Base-by-base conservation (phyloP, 2,797 vertebrate genomes). In the Bufotes viridis region DNA sequence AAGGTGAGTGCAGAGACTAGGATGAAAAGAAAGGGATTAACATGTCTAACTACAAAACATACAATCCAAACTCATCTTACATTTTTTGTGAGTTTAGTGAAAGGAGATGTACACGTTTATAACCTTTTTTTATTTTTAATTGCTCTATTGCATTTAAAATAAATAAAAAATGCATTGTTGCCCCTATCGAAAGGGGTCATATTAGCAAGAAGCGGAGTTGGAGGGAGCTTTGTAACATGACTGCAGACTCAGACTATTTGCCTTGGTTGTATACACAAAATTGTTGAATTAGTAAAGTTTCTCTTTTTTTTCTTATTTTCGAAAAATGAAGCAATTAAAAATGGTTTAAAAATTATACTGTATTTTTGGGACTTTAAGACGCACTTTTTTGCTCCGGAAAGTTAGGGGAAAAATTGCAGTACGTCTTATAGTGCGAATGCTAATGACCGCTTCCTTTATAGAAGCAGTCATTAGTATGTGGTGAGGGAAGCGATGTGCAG, bases 1-100 rank as follows among this genome's bases (percentile, higher is more conserved):
- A 92, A 92, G 95, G 97, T 97, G 29, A 86, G 49, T 81, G 51
- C 5, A 8, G 12, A 17, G n/a, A 57, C n/a, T 26, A 12, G 20
- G 42, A 49, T 20, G 15, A 18, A 72, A 72, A 8, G 5, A 72
- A 42, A 5, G 6, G 69, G 65, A 15, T 42, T 9, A 24, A 29
- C 3, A 69, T 29, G 65, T 26, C 58, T 17, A 15, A 60, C 13
- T 60, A 60, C 20, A 63, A 11, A 63, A 63, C 17, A 63, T 22
- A 63, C 20, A 63, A 10, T 10, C 22, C 8, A 8, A 63, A 63
- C 20, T 3, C 15, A 17, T 17, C 17, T 60, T 60, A 20, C 7
- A 2, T n/a, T n/a, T 63, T 22, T 20, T 22, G 61, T 22, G 61
- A 63, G 20, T 22, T 63, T 63, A 11, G 0, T n/a, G 1, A n/a